Base-by-base conservation (phyloP, 2,113 vertebrate genomes). In the Circaetus cinerascens region DNA sequence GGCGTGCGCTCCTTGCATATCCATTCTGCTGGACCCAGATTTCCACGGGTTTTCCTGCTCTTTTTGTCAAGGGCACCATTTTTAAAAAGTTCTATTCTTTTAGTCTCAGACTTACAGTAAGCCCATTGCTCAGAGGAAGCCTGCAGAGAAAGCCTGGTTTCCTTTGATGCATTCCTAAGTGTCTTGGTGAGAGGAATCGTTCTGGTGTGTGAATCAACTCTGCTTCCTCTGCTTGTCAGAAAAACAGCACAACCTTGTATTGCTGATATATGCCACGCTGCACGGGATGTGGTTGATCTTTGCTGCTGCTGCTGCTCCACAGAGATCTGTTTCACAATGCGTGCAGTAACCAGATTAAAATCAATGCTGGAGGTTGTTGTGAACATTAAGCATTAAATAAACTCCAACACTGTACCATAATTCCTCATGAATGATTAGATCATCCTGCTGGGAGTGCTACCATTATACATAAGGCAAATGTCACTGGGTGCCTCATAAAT, bases 161-260 rank as follows among this genome's bases (percentile, higher is more conserved):
- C 96, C 96, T 97, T 96, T 96, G 92, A 95, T 96, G 81, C 94
- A 96, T 97, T 97, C 97, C 94, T 86, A 41, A 95, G 80, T 83
- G 68, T 94, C 94, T 93, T 80, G 85, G 83, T 91, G 96, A 97
- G 92, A 91, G 57, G 74, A 94, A 94, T 82, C 40, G 2, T 90
- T 96, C 89, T 96, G 69, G 73, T 72, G 72, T 22, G 56, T 95
- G 96, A 96, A 91, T 95, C 96, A 96, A 20, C 41, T 63, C 63
- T 63, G 57, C 69, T 97, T 97, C 90, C 95, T 88, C 67, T 95
- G 74, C 63, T 88, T 96, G 86, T 88, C 96, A 92, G 77, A 90
- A 91, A 86, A 97, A 88, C 57, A 94, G 88, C 3, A 0, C 71
- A 93, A n/a, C 77, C 45, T 95, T 85, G 77, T 51, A 36, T 26